Evolutionary conservation across 2,888 invertebrate genomes (phyloP).

Genomic region (Apantesis nais): DNA sequence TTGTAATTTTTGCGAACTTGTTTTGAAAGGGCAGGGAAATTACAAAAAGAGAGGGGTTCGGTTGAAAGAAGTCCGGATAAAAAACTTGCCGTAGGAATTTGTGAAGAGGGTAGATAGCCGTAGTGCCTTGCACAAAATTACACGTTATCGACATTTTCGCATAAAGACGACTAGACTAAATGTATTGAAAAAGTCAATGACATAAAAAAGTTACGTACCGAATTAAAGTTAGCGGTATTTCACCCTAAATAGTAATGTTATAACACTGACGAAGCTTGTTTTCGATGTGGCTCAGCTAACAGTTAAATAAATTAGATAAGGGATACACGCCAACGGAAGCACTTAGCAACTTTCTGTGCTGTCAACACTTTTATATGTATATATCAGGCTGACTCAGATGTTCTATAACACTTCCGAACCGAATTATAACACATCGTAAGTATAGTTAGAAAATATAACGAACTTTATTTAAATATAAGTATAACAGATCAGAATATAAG

Average conservation of each 20-base stretch:
- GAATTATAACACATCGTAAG: background rate
- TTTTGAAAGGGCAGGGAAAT: slow-evolving; percentile 68
- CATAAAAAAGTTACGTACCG: slow-evolving; percentile 19
- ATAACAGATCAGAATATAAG: too few relatives aligned
- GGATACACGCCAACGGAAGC: slow-evolving; percentile 66
- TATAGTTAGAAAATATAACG: slow-evolving; percentile 2
- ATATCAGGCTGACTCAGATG: slow-evolving; percentile 53
- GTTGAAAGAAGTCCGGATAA: slow-evolving; percentile 61
- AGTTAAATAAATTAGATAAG: slow-evolving; percentile 80
- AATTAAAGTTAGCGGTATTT: slow-evolving; percentile 13
- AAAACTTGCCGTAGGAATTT: slow-evolving; percentile 52
- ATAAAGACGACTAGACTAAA: slow-evolving; percentile 38
- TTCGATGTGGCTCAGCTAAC: slow-evolving; percentile 66
- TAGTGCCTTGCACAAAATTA: slow-evolving; percentile 41
- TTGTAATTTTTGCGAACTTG: slow-evolving; percentile 69
- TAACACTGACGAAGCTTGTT: slow-evolving; percentile 60
- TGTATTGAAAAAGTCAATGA: slow-evolving; percentile 29
- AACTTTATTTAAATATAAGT: background rate
- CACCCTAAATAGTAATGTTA: slow-evolving; percentile 30
- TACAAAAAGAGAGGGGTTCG: slow-evolving; percentile 66
- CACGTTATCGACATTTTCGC: slow-evolving; percentile 46
- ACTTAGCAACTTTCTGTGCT: slow-evolving; percentile 72
- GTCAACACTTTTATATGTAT: slow-evolving; percentile 72
- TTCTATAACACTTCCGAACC: background rate
- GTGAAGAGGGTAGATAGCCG: slow-evolving; percentile 43